Conservation (phyloP, 2,113 vertebrate genomes). For the Daubentonia madagascariensis region DNA sequence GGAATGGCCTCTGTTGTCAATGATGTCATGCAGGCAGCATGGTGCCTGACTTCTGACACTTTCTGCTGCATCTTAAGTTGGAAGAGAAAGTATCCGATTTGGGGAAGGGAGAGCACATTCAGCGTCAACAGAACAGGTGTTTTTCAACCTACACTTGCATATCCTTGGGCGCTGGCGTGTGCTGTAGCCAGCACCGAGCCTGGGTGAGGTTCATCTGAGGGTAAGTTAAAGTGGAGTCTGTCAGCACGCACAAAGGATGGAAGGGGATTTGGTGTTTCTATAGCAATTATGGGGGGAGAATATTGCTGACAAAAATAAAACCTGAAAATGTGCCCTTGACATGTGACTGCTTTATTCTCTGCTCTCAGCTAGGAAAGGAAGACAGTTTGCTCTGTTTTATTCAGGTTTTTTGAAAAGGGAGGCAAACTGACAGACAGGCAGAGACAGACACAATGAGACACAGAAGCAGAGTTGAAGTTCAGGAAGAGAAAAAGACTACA, state of each 20-base stretch:
- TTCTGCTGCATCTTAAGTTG: not conserved
- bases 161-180: fast-evolving
- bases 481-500: not conserved
- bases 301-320: slow-evolving; percentile 45
- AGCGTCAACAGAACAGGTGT: fast-evolving
- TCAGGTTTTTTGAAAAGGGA: slow-evolving; percentile 29
- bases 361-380: not conserved
- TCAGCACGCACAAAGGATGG: not conserved
- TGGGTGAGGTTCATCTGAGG: not conserved
- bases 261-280: slow-evolving; percentile 62
- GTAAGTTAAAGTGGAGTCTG: not conserved
- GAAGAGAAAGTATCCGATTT: not conserved
- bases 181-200: fast-evolving
- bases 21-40: not conserved
- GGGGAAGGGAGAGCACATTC: not conserved
- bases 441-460: not conserved
- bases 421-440: slow-evolving; percentile 28
- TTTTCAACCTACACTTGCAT: not conserved
- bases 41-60: not conserved
- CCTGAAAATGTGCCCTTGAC: slow-evolving; percentile 32
- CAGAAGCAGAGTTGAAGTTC: not conserved
- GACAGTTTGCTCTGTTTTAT: slow-evolving; percentile 27
- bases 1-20: not conserved
- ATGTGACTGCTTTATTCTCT: slow-evolving; percentile 49
- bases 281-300: slow-evolving; percentile 38